Percentiles rank a stretch among this genome's conserved stretches.
Conservation (phyloP, 1,140 invertebrate species). For the Dysdera silvatica region DNA sequence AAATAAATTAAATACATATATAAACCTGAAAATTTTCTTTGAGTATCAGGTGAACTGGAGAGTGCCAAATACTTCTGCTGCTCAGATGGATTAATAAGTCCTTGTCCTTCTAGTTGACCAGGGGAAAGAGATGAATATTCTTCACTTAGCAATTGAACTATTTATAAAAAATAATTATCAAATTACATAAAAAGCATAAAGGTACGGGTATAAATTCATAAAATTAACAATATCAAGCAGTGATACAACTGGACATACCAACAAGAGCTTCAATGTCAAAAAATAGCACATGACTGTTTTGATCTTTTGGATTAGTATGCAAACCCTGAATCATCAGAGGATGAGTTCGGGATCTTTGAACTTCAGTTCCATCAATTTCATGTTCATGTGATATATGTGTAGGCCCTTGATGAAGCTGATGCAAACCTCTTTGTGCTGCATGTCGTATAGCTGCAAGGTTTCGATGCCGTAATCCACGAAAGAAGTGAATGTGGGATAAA, state of each 20-base stretch:
- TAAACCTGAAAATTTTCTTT: constrained; percentile 76
- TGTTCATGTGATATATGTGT: constrained; percentile 48
- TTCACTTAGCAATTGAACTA: constrained; percentile 86
- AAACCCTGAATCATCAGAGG: constrained; percentile 87
- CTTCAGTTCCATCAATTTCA: constrained; percentile 52
- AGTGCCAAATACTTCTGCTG: constrained; percentile 62
- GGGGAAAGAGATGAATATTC: constrained; percentile 92
- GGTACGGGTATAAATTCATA: too few species aligned
- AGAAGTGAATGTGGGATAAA: constrained; percentile 81
- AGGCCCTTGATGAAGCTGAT: constrained; percentile 72
- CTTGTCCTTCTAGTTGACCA: constrained; percentile 72
- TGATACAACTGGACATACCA: constrained; percentile 46
- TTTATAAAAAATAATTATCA: constrained; percentile 30
- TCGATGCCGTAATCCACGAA: constrained; percentile 73
- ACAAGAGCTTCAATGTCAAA: constrained; percentile 97
- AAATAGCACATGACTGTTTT: constrained; percentile 92
- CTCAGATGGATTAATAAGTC: constrained; percentile 71
- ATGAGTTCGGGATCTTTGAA: constrained; percentile 55
- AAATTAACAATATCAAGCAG: too few species aligned
- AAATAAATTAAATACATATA: constrained; percentile 3
- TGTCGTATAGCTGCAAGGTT: constrained; percentile 91
- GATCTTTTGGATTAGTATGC: constrained; percentile 85
- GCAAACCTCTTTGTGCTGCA: constrained; percentile 73
- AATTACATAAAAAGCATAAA: not conserved
- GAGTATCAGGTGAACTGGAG: constrained; percentile 79